Conservation (phyloP, 2,888 invertebrate genomes). For the Rhodophaea formosa region DNA sequence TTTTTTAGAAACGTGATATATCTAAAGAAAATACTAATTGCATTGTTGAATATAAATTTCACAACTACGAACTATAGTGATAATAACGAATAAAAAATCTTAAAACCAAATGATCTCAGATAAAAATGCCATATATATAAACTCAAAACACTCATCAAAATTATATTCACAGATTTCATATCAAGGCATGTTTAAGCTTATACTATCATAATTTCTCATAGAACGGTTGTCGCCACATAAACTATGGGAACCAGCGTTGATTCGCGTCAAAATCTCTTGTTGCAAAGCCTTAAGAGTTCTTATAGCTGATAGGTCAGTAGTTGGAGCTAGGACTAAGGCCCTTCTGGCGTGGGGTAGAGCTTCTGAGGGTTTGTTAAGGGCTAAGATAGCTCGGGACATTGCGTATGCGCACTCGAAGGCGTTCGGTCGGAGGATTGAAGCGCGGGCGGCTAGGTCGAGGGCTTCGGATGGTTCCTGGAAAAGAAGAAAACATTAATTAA, state of each 20-base stretch:
- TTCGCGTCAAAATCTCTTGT: constrained; percentile 84
- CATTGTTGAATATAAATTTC: constrained; percentile 3
- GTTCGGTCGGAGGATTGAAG: constrained; percentile 90
- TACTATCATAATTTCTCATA: constrained; percentile 72
- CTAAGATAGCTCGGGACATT: constrained; percentile 91
- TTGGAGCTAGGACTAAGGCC: constrained; percentile 87
- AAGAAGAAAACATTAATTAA: constrained; percentile 21
- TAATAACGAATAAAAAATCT: background rate
- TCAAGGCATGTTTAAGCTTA: constrained; percentile 75
- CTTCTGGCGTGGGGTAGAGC: constrained; percentile 91
- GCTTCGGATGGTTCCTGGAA: constrained; percentile 91
- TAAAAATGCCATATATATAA: constrained; percentile 9
- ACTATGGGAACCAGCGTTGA: constrained; percentile 72
- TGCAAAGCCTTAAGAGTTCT: constrained; percentile 87
- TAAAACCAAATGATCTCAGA: background rate
- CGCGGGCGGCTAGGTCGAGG: constrained; percentile 92
- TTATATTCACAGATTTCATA: constrained; percentile 15
- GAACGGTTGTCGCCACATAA: constrained; percentile 65
- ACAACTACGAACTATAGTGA: background rate
- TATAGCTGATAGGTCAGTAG: constrained; percentile 86
- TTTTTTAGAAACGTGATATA: background rate
- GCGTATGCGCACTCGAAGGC: constrained; percentile 97
- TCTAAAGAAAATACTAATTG: constrained; percentile 10
- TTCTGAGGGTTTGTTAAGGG: constrained; percentile 86
- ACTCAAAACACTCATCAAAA: constrained; percentile 4